Percentiles rank a stretch among this genome's conserved stretches.
phyloP scores from a whole-genome alignment of 2,113 vertebrate species.

The Bombycilla garrulus region DNA sequence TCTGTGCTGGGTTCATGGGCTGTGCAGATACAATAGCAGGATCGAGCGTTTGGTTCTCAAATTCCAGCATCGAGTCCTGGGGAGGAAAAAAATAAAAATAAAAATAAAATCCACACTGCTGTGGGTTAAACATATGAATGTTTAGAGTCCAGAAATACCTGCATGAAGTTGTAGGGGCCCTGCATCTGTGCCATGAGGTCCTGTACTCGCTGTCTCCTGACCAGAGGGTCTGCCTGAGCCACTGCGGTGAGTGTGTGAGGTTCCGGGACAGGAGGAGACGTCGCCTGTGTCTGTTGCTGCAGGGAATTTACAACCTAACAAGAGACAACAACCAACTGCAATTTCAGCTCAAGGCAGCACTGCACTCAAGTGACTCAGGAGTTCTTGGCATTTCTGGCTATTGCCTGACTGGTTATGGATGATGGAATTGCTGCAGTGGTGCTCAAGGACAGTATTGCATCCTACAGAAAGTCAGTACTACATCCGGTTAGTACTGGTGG shows the following conservation, averaged over 20 bases:
- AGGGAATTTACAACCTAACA: slow-evolving; percentile 82
- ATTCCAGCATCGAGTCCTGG: slow-evolving; percentile 97
- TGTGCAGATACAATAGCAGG: slow-evolving; percentile 98
- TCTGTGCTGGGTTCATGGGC: slow-evolving; percentile 91
- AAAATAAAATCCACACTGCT: not conserved
- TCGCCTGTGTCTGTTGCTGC: slow-evolving; percentile 81
- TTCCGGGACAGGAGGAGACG: slow-evolving; percentile 83
- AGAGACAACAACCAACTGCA: not conserved
- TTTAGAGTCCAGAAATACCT: slow-evolving; percentile 71
- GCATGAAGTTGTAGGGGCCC: slow-evolving; percentile 98
- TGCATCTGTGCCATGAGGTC: slow-evolving; percentile 99
- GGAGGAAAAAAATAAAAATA: not conserved
- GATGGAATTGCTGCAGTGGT: not conserved
- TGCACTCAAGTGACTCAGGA: not conserved
- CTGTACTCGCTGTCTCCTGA: slow-evolving; percentile 93
- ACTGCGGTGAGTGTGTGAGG: slow-evolving; percentile 77
- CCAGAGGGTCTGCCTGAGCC: slow-evolving; percentile 85
- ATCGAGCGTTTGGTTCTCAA: slow-evolving; percentile 93
- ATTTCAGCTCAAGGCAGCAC: not conserved
- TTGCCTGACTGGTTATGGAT: not conserved
- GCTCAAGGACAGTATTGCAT: not conserved
- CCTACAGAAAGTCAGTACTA: not conserved
- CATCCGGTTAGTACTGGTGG: not conserved
- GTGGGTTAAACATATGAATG: not conserved
- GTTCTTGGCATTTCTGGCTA: not conserved